Evolutionary conservation across 1,140 invertebrate species (phyloP).

Genomic region (Alviniconcha marisindica): DNA sequence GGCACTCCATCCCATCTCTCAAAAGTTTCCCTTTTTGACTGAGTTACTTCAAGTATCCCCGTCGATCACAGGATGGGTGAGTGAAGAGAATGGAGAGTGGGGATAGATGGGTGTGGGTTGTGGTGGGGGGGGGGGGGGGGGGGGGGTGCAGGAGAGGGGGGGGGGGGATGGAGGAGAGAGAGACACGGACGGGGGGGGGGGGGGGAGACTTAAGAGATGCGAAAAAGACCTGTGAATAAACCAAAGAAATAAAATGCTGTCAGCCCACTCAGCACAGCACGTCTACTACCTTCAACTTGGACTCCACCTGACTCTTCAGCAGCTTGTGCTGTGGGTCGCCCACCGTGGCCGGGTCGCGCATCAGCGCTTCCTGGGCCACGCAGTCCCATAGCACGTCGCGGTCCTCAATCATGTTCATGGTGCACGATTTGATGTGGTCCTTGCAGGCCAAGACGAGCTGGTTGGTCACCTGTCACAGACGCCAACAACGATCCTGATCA

Average conservation of each 20-base stretch:
- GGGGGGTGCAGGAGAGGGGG: too few relatives aligned
- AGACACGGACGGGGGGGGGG: too few relatives aligned
- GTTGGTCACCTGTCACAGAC: slow-evolving; percentile 70
- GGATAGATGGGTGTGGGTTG: too few relatives aligned
- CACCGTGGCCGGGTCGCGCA: slow-evolving; percentile 50
- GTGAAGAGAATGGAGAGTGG: too few relatives aligned
- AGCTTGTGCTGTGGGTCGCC: slow-evolving; percentile 64
- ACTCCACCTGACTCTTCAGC: slow-evolving; percentile 65
- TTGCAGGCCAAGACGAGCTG: slow-evolving; percentile 74
- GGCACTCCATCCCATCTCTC: too few relatives aligned
- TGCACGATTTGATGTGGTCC: slow-evolving; percentile 71
- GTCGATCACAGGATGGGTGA: too few relatives aligned
- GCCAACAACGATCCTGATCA: too few relatives aligned
- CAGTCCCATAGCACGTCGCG: slow-evolving; percentile 70
- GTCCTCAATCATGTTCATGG: slow-evolving; percentile 64
- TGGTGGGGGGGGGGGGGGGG: too few relatives aligned
- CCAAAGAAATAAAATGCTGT: slow-evolving; percentile 9
- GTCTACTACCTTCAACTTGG: slow-evolving; percentile 66
- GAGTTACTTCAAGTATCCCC: too few relatives aligned
- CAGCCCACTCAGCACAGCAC: slow-evolving; percentile 34
- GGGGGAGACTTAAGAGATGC: too few relatives aligned
- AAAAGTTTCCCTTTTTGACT: too few relatives aligned
- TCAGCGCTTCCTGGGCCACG: slow-evolving; percentile 67
- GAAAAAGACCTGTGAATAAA: not conserved
- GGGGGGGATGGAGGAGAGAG: too few relatives aligned